These are phyloP conservation scores for Tiphia femorata DNA, from an alignment of 2,888 invertebrate species.

Conservation along the genomic window DNA sequence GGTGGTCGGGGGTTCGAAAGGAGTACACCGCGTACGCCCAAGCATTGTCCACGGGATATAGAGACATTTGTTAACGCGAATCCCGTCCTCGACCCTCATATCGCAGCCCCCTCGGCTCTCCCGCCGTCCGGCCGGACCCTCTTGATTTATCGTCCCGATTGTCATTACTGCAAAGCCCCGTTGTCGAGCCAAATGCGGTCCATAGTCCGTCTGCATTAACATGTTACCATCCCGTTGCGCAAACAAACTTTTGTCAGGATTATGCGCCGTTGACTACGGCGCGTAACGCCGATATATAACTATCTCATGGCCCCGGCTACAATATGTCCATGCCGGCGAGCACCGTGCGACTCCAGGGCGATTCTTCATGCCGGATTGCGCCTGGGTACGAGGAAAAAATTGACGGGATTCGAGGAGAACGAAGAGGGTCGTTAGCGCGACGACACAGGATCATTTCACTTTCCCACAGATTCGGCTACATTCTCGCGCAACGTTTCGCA, in stretches of 20 bases:
- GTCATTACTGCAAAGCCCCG: conserved; percentile 62
- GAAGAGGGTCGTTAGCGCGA: no score
- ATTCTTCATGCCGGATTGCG: no score
- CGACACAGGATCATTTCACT: no score
- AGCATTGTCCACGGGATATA: conserved; percentile 54
- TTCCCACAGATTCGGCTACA: no score
- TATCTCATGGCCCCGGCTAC: conserved; percentile 14
- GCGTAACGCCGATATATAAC: conserved; percentile 11
- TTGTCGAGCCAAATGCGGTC: conserved; percentile 55
- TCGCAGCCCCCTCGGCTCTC: conserved; percentile 41
- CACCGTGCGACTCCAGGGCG: no score
- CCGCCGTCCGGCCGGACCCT: conserved; percentile 41
- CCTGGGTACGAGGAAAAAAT: no score
- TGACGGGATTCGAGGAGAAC: no score
- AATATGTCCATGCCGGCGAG: no score
- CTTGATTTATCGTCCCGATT: conserved; percentile 64
- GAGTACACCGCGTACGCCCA: conserved; percentile 7
- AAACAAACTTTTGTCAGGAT: conserved; percentile 57
- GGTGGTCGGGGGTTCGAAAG: conserved; percentile 42
- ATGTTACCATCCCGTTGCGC: conserved; percentile 46
- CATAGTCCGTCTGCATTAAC: conserved; percentile 43
- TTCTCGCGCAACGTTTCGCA: no score
- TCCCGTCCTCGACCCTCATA: conserved; percentile 47
- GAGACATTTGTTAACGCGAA: conserved; percentile 64
- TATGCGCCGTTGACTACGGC: conserved; percentile 45